Conservation (phyloP, 2,797 vertebrate genomes). For the Gastrophryne carolinensis region DNA sequence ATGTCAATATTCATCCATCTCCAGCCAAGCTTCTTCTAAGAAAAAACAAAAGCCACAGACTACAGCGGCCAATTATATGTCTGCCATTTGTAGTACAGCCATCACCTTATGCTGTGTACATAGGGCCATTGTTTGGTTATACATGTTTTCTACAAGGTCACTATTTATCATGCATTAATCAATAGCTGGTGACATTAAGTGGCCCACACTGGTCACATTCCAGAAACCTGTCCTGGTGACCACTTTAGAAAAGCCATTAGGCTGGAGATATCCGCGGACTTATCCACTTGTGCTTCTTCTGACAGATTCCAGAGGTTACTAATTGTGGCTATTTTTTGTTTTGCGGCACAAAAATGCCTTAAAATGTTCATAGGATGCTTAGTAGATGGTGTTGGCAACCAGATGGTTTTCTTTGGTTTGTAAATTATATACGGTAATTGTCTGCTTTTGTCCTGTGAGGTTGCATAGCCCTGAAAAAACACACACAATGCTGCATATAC, state of each 20-base stretch:
- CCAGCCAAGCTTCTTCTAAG: background rate
- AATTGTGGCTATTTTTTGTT: too few species aligned
- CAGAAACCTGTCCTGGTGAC: background rate
- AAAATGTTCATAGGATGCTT: too few species aligned
- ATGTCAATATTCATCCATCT: background rate
- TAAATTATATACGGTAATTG: too few species aligned
- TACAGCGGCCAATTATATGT: background rate
- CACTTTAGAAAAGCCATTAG: background rate
- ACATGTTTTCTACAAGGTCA: background rate
- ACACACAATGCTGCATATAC: too few species aligned
- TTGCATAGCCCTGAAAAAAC: too few species aligned
- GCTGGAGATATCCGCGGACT: background rate
- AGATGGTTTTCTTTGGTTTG: too few species aligned
- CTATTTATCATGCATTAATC: background rate
- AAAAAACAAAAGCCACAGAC: background rate
- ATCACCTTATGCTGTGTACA: background rate
- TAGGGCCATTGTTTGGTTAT: background rate
- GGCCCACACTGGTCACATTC: background rate
- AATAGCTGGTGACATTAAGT: constrained; percentile 20
- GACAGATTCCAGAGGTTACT: background rate
- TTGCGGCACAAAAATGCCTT: too few species aligned
- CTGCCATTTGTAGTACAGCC: background rate
- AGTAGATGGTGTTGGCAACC: too few species aligned
- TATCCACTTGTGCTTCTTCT: background rate
- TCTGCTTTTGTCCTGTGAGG: too few species aligned